A percentile compares a stretch with the other conserved stretches of the same genome.
phyloP scores from a whole-genome alignment of 2,113 vertebrate species.

The Copsychus sechellarum region DNA sequence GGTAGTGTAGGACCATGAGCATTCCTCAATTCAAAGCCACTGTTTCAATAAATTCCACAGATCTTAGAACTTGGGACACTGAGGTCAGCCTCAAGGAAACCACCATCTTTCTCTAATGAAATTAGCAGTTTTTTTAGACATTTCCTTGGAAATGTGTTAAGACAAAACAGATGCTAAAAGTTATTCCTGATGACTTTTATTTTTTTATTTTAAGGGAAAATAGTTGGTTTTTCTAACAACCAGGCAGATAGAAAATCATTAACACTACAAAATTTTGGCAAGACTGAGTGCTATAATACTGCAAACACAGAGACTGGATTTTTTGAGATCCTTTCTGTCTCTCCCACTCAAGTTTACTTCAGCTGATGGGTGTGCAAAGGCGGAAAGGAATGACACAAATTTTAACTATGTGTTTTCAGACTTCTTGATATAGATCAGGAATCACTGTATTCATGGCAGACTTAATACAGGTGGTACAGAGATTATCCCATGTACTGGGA shows the following conservation, averaged over 20 bases:
- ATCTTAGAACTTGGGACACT: background rate
- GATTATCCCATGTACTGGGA: background rate
- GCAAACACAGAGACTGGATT: background rate
- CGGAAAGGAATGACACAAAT: background rate
- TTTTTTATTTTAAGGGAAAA: conserved; percentile 7
- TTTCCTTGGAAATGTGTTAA: conserved; percentile 3
- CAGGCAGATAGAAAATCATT: conserved; percentile 25
- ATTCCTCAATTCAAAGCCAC: background rate
- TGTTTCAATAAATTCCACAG: background rate
- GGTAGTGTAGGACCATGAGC: background rate
- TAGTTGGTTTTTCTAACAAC: background rate
- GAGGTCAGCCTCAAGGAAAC: conserved; percentile 5
- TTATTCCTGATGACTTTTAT: conserved; percentile 14
- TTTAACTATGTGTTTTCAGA: background rate
- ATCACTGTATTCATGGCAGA: background rate
- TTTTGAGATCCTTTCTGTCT: conserved; percentile 32
- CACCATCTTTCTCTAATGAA: background rate
- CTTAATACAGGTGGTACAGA: conserved; percentile 18
- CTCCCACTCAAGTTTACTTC: background rate
- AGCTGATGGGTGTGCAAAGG: background rate
- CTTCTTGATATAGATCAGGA: background rate
- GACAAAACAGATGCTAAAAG: conserved; percentile 17
- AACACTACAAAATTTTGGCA: background rate
- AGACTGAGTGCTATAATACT: background rate
- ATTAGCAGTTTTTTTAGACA: background rate